Conservation (phyloP, 2,113 vertebrate genomes). For the Pseudopodoces humilis region DNA sequence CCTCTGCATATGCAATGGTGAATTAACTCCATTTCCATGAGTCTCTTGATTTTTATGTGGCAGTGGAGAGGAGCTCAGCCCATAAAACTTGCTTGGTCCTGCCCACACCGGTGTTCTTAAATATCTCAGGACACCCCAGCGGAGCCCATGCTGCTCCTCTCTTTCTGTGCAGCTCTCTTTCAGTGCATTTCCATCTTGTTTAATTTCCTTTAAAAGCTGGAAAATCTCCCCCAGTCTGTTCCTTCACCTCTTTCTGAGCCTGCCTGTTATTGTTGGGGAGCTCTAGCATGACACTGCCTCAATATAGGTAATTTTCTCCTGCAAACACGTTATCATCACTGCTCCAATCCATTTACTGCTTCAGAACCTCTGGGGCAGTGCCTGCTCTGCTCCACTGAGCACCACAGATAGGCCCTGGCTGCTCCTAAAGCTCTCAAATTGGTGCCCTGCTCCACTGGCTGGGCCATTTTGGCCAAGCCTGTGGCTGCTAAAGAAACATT, state of each 20-base stretch:
- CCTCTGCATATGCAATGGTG: constrained; percentile 29
- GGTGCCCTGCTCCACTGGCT: not conserved
- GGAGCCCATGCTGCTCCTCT: not conserved
- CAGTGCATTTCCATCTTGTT: not conserved
- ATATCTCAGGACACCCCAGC: not conserved
- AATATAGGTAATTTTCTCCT: constrained; percentile 53
- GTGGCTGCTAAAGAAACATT: not conserved
- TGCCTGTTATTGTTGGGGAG: constrained; percentile 39
- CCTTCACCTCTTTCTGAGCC: not conserved
- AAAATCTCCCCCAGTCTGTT: constrained; percentile 24
- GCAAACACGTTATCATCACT: constrained; percentile 45
- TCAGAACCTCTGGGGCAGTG: constrained; percentile 36
- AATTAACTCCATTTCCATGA: constrained; percentile 31
- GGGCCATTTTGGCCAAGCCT: not conserved
- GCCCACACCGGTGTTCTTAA: not conserved
- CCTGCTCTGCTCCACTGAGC: constrained; percentile 8
- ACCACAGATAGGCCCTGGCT: not conserved
- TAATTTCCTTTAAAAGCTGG: constrained; percentile 37
- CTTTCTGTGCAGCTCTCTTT: not conserved
- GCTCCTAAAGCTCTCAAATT: not conserved
- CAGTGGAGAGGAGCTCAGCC: not conserved
- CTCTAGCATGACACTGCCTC: constrained; percentile 40
- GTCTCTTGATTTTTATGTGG: constrained; percentile 41
- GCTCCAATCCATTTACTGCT: constrained; percentile 49
- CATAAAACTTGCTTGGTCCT: constrained; percentile 32